Evolutionary conservation across 2,888 invertebrate species (phyloP).

Genomic region (Invenusta paracnida): DNA sequence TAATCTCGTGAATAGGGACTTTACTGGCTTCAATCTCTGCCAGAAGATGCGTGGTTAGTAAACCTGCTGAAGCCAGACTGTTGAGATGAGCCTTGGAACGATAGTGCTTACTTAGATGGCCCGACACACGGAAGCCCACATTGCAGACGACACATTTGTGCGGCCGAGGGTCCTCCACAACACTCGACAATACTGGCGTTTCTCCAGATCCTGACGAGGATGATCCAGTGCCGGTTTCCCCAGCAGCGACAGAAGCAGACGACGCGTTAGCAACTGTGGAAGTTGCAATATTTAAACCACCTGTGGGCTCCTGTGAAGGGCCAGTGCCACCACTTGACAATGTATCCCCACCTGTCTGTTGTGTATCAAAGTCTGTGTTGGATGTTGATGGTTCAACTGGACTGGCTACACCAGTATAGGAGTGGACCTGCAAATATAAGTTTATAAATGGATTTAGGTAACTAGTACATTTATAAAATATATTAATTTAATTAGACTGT

Average conservation of each 20-base stretch:
- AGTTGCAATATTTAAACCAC: background rate
- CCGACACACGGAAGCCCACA: conserved; percentile 86
- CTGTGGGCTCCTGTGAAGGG: background rate
- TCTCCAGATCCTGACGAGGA: too few relatives aligned
- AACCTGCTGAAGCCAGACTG: conserved; percentile 83
- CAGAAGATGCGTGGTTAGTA: conserved; percentile 70
- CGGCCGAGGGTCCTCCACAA: conserved; percentile 77
- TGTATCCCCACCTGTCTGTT: too few relatives aligned
- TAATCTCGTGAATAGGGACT: conserved; percentile 31
- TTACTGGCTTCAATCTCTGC: conserved; percentile 32
- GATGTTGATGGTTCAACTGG: too few relatives aligned
- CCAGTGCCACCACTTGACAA: background rate
- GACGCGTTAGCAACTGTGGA: background rate
- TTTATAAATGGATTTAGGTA: too few relatives aligned
- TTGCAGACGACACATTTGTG: conserved; percentile 93
- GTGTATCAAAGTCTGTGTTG: too few relatives aligned
- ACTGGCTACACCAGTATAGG: too few relatives aligned
- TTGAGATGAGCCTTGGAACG: conserved; percentile 92
- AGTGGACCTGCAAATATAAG: too few relatives aligned
- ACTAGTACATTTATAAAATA: too few relatives aligned
- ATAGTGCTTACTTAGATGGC: conserved; percentile 90
- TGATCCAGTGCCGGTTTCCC: too few relatives aligned
- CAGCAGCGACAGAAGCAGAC: background rate
- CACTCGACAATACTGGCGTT: background rate
- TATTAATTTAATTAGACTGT: too few relatives aligned